Conservation (phyloP, 2,113 vertebrate species). For the Charadrius vociferus region DNA sequence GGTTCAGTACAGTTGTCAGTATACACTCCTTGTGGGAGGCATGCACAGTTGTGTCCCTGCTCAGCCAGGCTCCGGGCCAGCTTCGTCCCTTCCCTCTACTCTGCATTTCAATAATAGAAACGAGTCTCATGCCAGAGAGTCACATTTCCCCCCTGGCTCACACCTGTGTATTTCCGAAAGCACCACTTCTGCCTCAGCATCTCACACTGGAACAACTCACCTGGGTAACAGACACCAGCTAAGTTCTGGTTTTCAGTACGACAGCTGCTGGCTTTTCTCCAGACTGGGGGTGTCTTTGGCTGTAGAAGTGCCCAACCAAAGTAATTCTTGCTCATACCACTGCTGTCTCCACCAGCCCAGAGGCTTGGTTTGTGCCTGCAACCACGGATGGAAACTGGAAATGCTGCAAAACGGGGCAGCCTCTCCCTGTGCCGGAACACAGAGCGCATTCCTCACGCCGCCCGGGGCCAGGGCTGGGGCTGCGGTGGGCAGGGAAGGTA, state of each 20-base stretch:
- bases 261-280: not conserved
- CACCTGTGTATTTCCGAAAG: not conserved
- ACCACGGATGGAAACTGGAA: not conserved
- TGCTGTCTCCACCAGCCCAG: not conserved
- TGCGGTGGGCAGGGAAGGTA: not conserved
- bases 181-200: not conserved
- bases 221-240: not conserved
- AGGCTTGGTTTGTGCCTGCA: not conserved
- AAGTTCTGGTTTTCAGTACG: not conserved
- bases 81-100: not conserved
- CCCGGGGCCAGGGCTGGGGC: not conserved
- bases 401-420: not conserved
- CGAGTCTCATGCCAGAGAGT: fast-evolving
- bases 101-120: not conserved
- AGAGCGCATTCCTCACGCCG: fast-evolving
- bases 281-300: not conserved
- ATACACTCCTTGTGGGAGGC: not conserved
- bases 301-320: not conserved
- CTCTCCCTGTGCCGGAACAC: not conserved
- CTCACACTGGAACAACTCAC: not conserved
- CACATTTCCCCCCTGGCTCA: not conserved
- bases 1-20: not conserved
- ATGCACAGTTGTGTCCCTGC: not conserved
- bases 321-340: not conserved
- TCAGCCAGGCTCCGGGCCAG: not conserved